These are phyloP conservation scores for Dissostichus mawsoni DNA, from an alignment of 2,113 vertebrate genomes.

Conservation along the genomic window DNA sequence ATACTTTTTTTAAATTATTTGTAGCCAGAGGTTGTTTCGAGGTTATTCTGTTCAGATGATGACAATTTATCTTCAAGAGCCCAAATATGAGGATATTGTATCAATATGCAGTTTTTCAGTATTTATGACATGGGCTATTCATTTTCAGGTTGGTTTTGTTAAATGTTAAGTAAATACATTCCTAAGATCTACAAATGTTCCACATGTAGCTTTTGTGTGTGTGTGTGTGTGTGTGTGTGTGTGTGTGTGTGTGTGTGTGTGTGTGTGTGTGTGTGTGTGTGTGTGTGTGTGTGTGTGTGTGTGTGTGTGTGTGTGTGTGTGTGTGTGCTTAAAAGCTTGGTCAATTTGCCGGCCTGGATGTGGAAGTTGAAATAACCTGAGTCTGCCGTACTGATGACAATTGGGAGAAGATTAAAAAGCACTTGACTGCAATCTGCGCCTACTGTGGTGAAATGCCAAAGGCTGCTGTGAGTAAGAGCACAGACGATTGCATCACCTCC, in stretches of 20 bases:
- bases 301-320: constrained; percentile 8
- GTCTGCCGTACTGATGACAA: constrained; percentile 48
- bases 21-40: too few species aligned
- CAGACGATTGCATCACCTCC: constrained; percentile 51
- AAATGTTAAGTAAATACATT: neutral
- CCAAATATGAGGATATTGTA: neutral
- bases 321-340: neutral
- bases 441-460: constrained; percentile 61
- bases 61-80: neutral
- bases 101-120: neutral
- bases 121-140: neutral
- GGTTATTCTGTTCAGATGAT: neutral
- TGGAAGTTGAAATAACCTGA: constrained; percentile 2
- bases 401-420: constrained; percentile 68
- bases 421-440: constrained; percentile 55
- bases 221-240: constrained; percentile 7
- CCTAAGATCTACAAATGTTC: neutral
- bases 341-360: constrained; percentile 6
- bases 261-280: neutral
- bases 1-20: too few species aligned
- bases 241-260: constrained; percentile 11
- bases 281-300: constrained; percentile 12
- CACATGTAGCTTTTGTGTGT: neutral
- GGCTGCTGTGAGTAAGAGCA: constrained; percentile 49
- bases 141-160: neutral